Evolutionary conservation across 2,888 invertebrate species (phyloP).

Genomic region (Papilio demoleus): DNA sequence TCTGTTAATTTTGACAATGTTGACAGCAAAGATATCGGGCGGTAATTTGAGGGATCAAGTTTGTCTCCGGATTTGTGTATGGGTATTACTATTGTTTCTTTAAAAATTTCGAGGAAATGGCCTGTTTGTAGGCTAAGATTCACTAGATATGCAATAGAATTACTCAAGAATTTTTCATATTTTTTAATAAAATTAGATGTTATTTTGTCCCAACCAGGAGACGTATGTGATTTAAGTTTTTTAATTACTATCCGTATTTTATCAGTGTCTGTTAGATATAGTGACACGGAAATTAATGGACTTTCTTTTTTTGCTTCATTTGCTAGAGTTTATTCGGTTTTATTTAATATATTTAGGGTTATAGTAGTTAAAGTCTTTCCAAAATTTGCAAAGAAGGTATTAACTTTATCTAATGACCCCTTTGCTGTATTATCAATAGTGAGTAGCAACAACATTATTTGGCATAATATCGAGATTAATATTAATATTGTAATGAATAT

Average conservation of each 20-base stretch:
- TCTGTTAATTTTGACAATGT: too few relatives aligned
- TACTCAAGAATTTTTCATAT: not conserved
- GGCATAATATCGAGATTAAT: too few relatives aligned
- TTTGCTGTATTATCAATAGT: not conserved
- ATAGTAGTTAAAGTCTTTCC: not conserved
- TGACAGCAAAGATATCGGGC: too few relatives aligned
- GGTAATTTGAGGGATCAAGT: too few relatives aligned
- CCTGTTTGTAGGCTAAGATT: not conserved
- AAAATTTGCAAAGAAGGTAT: not conserved
- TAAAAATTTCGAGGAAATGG: not conserved
- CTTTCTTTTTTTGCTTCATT: too few relatives aligned
- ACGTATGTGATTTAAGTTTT: not conserved
- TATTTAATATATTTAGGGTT: not conserved
- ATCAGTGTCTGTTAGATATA: not conserved
- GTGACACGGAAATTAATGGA: not conserved
- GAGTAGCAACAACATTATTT: too few relatives aligned
- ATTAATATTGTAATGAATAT: too few relatives aligned
- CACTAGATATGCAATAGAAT: not conserved
- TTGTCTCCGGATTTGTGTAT: too few relatives aligned
- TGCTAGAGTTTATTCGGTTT: not conserved
- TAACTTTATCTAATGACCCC: not conserved
- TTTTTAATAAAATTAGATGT: not conserved
- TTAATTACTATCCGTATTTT: not conserved
- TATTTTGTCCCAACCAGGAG: constrained; percentile 9
- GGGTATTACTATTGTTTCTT: too few relatives aligned